A percentile compares a stretch with the other conserved stretches of the same genome.
Conservation (phyloP, 2,888 invertebrate genomes). For the Tipula helvola region DNA sequence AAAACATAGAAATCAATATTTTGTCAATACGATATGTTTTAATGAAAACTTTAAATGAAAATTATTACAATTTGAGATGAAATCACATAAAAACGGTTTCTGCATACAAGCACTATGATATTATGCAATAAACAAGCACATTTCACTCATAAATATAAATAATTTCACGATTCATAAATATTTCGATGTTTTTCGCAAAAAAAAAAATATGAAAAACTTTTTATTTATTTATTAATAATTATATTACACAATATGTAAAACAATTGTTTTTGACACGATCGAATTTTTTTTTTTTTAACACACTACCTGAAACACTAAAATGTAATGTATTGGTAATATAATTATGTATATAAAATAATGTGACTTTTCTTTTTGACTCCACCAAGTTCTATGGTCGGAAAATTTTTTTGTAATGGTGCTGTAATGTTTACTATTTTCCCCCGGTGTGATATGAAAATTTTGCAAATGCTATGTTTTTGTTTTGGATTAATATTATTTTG, state of each 20-base stretch:
- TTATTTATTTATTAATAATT: not conserved
- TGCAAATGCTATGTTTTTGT: not conserved
- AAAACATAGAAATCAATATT: not conserved
- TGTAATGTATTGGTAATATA: not conserved
- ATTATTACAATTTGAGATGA: not conserved
- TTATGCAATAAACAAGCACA: not conserved
- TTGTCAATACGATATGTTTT: not conserved
- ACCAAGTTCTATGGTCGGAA: not conserved
- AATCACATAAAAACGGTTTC: not conserved
- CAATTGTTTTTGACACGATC: not conserved
- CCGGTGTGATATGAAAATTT: not conserved
- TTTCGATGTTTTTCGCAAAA: not conserved
- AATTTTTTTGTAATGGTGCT: not conserved
- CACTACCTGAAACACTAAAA: not conserved
- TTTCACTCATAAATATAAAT: not conserved
- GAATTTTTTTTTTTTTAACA: not conserved
- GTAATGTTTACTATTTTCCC: not conserved
- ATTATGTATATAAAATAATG: not conserved
- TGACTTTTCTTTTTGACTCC: not conserved
- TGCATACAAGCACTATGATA: not conserved
- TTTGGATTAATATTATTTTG: not conserved
- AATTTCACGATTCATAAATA: not conserved
- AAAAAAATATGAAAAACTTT: not conserved
- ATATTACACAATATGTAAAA: not conserved
- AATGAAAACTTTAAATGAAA: not conserved